Evolutionary conservation across 2,797 vertebrate genomes (phyloP).

Genomic region (Centropyge bicolor): DNA sequence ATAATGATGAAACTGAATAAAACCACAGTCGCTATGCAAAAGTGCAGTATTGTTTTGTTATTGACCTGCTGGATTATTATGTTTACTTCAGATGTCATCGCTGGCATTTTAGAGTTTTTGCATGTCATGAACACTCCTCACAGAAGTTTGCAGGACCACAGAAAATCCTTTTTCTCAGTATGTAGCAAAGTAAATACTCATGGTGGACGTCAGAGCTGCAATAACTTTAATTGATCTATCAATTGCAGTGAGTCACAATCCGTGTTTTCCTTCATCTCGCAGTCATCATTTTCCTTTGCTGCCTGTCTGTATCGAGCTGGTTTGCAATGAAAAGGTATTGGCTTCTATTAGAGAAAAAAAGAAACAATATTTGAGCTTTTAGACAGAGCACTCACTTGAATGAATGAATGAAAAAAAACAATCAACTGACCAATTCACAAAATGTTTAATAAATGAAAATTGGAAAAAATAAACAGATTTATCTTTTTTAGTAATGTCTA

Average conservation of each 20-base stretch:
- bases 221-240: background rate
- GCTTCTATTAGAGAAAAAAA: background rate
- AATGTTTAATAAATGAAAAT: background rate
- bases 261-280: background rate
- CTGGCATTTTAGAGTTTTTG: background rate
- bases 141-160: background rate
- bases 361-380: too few species aligned
- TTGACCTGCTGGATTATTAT: background rate
- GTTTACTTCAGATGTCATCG: too few species aligned
- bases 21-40: conserved; percentile 68
- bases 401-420: background rate
- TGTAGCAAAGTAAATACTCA: background rate
- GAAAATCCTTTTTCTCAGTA: background rate
- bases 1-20: conserved; percentile 48
- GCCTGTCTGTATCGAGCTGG: background rate
- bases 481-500: background rate
- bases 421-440: background rate
- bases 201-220: background rate
- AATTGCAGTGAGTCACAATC: background rate
- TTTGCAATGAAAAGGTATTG: background rate
- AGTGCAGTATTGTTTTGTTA: background rate
- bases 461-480: background rate
- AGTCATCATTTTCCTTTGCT: background rate
- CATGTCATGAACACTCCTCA: background rate
- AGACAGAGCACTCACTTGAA: too few species aligned